phyloP scores from a whole-genome alignment of 2,797 vertebrate genomes.

The Sebastes hubbsi region DNA sequence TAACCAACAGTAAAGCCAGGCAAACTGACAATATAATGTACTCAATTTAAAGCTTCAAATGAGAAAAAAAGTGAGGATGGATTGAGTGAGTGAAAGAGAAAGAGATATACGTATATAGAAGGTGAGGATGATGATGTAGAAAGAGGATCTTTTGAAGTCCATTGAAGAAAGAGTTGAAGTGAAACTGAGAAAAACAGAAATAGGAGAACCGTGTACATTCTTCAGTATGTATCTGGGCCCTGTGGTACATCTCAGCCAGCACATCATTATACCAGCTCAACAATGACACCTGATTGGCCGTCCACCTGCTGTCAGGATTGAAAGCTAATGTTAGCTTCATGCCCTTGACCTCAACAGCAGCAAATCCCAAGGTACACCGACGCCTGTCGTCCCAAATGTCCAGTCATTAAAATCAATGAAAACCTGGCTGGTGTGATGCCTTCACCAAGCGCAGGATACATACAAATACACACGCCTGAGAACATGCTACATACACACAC shows the following conservation, averaged over 20 bases:
- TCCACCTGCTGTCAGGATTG: conserved; percentile 27
- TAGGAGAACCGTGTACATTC: neutral
- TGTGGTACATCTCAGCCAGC: neutral
- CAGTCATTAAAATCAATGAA: conserved; percentile 44
- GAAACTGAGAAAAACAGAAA: neutral
- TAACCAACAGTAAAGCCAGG: neutral
- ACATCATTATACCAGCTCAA: conserved; percentile 18
- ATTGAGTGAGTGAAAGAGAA: neutral
- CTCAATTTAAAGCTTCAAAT: conserved; percentile 4
- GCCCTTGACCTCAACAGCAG: conserved; percentile 35
- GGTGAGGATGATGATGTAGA: neutral
- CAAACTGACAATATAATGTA: neutral
- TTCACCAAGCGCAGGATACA: neutral
- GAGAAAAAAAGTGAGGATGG: neutral
- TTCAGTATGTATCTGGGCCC: neutral
- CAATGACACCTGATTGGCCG: conserved; percentile 3
- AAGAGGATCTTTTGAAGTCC: neutral
- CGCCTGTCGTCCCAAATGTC: conserved; percentile 5
- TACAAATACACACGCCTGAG: neutral
- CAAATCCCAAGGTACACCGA: conserved; percentile 27
- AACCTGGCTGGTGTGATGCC: neutral
- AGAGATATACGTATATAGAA: neutral
- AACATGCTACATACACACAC: neutral
- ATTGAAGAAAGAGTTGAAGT: neutral
- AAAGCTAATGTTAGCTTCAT: conserved; percentile 17